Base-by-base conservation (phyloP, 2,797 vertebrate genomes). In the Tadarida brasiliensis region DNA sequence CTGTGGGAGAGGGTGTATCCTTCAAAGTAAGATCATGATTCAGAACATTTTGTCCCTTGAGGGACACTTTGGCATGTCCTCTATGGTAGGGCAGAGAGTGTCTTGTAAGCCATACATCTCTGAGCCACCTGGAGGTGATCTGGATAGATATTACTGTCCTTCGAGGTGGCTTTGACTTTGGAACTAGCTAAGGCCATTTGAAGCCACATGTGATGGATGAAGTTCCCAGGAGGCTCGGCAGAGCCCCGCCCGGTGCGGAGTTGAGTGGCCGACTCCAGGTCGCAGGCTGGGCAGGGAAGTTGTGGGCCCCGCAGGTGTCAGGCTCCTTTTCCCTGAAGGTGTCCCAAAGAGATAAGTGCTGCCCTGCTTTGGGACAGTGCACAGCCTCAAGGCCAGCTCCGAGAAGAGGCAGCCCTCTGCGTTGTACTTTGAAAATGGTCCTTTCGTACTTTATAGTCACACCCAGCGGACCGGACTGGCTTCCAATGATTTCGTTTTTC, bases 91-190 rank as follows among this genome's bases (percentile, higher is more conserved):
- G n/a, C 59, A 59, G n/a, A 80, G 77, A 74, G 15, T 56, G 47
- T 76, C 86, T 88, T 74, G 19, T 96, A 92, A 95, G 91, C 93
- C 90, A 87, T 84, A 90, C 83, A 68, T 59, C 65, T 84, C 47
- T 22, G 33, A 85, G 81, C 70, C 56, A 68, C 49, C 35, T 11
- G n/a, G 61, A 92, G 71, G 59, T 14, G 39, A 26, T 57, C 65
- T 89, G 65, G 63, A 16, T 63, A 30, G 7, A 61, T 9, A 8
- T 49, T 28, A 33, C 3, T 87, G 71, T 81, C 30, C 90, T 88
- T 78, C 76, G 28, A 70, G 47, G 67, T 51, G 47, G 39, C 87
- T 96, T 76, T 82, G 65, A 65, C 77, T 63, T 91, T 39, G 33
- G 51, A 93, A 94, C 83, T 28, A 61, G 77, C 28, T n/a, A 49